These are phyloP conservation scores for Hesperophylax magnus DNA, from an alignment of 1,140 invertebrate genomes.

Conservation along the genomic window DNA sequence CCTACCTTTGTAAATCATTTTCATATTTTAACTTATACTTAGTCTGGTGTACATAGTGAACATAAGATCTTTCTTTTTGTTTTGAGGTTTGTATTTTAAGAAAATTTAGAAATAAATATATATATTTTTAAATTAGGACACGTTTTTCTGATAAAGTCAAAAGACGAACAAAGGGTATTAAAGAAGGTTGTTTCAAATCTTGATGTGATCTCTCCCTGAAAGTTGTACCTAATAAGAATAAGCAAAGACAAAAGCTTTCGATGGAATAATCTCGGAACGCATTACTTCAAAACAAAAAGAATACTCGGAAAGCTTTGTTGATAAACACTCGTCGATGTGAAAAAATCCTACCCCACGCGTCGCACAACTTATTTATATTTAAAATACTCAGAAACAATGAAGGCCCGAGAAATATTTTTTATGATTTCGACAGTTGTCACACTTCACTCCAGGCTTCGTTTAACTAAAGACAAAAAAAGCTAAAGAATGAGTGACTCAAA, in stretches of 20 bases:
- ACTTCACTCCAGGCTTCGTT: slow-evolving; percentile 25
- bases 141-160: neutral
- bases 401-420: slow-evolving; percentile 41
- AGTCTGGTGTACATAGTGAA: too few species aligned
- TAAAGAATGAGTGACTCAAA: neutral
- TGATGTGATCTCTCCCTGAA: slow-evolving; percentile 46
- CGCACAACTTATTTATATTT: slow-evolving; percentile 41
- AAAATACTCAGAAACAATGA: slow-evolving; percentile 51
- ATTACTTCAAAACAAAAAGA: slow-evolving; percentile 52
- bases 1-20: too few species aligned
- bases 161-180: slow-evolving; percentile 8
- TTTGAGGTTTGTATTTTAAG: too few species aligned
- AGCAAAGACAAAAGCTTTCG: slow-evolving; percentile 52
- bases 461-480: slow-evolving; percentile 15
- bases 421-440: slow-evolving; percentile 52
- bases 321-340: slow-evolving; percentile 43
- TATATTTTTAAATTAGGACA: neutral
- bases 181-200: slow-evolving; percentile 6
- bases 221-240: slow-evolving; percentile 56
- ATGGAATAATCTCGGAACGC: slow-evolving; percentile 49
- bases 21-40: too few species aligned
- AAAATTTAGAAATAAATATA: too few species aligned
- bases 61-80: too few species aligned
- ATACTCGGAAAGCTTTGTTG: slow-evolving; percentile 50
- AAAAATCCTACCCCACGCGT: slow-evolving; percentile 48